Conservation (phyloP, 2,888 invertebrate species). For the Limnephilus lunatus region DNA sequence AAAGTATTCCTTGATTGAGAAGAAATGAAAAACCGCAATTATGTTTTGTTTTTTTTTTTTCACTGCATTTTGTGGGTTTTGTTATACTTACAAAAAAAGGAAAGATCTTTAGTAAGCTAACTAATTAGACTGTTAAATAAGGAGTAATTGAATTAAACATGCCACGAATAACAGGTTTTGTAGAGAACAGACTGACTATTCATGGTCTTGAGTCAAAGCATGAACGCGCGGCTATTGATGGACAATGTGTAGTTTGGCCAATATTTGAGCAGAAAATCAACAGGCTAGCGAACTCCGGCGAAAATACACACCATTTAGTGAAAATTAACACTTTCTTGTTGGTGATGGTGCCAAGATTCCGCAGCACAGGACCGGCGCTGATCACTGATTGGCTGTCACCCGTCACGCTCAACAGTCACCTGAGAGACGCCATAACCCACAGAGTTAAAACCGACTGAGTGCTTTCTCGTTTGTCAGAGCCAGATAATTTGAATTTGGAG, state of each 20-base stretch:
- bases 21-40: neutral
- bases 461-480: too few species aligned
- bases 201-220: neutral
- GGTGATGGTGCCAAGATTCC: constrained; percentile 23
- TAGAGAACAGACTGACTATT: neutral
- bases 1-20: neutral
- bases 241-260: constrained; percentile 21
- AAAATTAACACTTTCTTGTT: constrained; percentile 49
- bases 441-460: too few species aligned
- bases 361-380: neutral
- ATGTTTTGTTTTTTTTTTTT: neutral
- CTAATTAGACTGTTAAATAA: neutral
- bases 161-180: neutral
- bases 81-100: neutral
- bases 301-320: constrained; percentile 41
- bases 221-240: constrained; percentile 7
- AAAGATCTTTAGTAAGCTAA: neutral
- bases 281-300: constrained; percentile 45
- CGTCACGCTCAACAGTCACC: neutral
- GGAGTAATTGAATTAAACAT: neutral
- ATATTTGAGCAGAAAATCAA: constrained; percentile 28
- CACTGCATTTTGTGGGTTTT: neutral
- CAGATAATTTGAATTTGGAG: too few species aligned
- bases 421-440: neutral
- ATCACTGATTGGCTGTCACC: neutral